Percentiles rank a stretch among this genome's conserved stretches.
Conservation (phyloP, 1,140 invertebrate genomes). For the Papilio polytes region DNA sequence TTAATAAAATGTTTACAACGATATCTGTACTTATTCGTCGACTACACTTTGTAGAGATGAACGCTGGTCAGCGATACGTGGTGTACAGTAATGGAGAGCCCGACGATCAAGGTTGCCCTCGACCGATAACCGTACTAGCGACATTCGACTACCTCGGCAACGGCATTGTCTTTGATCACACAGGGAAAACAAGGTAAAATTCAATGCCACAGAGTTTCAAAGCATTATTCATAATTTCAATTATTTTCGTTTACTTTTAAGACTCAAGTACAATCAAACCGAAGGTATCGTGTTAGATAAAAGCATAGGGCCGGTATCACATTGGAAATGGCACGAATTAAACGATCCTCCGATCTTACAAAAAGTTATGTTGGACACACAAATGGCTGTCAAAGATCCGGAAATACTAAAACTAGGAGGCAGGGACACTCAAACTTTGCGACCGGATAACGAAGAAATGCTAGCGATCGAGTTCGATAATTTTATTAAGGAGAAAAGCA, state of each 20-base stretch:
- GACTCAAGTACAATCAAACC: constrained; percentile 78
- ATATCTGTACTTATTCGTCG: not conserved
- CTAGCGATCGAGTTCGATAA: constrained; percentile 77
- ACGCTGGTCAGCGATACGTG: constrained; percentile 72
- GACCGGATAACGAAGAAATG: constrained; percentile 75
- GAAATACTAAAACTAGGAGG: constrained; percentile 65
- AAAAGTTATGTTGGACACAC: constrained; percentile 78
- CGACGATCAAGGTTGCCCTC: constrained; percentile 62
- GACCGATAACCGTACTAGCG: constrained; percentile 66
- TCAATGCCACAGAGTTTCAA: not conserved
- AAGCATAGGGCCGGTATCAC: constrained; percentile 68
- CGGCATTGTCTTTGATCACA: constrained; percentile 74
- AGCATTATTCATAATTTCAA: not conserved
- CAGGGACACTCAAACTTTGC: constrained; percentile 50
- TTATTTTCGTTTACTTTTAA: constrained; percentile 44
- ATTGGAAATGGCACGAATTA: constrained; percentile 79
- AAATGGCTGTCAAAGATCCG: constrained; percentile 73
- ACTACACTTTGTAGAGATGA: constrained; percentile 61
- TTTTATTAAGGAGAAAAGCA: constrained; percentile 75
- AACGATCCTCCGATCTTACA: constrained; percentile 77
- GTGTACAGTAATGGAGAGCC: constrained; percentile 70
- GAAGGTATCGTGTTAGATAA: constrained; percentile 77
- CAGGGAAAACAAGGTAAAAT: constrained; percentile 72
- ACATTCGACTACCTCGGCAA: constrained; percentile 77
- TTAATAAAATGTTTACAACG: not conserved